Base-by-base conservation (phyloP, 2,888 invertebrate genomes). In the Ophion ventricosus region DNA sequence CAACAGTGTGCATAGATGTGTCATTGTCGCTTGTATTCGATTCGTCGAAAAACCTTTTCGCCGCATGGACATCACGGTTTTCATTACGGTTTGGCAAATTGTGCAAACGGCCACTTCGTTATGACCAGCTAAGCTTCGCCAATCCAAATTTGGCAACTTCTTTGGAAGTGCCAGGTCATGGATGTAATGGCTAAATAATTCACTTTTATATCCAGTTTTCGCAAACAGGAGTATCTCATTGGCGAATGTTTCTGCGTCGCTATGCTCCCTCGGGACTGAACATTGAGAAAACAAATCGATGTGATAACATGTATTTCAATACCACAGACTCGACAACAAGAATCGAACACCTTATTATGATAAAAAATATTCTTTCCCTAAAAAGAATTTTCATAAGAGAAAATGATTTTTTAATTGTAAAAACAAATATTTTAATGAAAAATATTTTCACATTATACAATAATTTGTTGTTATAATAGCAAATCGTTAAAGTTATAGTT, bases 1-100 rank as follows among this genome's bases (percentile, higher is more conserved):
- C 2, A 96, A 89, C 0, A 92, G 87, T 0, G 92, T 90, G 87
- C 97, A 97, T 0, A 96, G 88, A 10, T 94, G 94, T 25, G 94
- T 90, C 0, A 95, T 94, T 0, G 35, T 64, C 0, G 89, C 78
- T 2, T 91, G 91, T 26, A 96, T 91, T 17, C 93, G 89, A 29
- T 95, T 93, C 43, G 94, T 93, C 0, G 94, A 90, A 14, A 93
- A 92, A 0, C 95, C 95, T 0, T 94, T 93, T 0, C 94, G 94
- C 8, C 95, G 92, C 10, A 93, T 92, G 1, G 93, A 89, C 7
- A 95, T 91, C 0, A 94, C 88, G 0, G 93, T 91, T 25, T 91
- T 90, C 54, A 94, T 89, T 0, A 93, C 90, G 59, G 94, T 93
- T 23, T 94, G 92, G 87, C 95, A 95, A 85, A 94, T 79, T 35